Conservation (phyloP, 1,140 invertebrate species). For the Zaprionus nigranus region DNA sequence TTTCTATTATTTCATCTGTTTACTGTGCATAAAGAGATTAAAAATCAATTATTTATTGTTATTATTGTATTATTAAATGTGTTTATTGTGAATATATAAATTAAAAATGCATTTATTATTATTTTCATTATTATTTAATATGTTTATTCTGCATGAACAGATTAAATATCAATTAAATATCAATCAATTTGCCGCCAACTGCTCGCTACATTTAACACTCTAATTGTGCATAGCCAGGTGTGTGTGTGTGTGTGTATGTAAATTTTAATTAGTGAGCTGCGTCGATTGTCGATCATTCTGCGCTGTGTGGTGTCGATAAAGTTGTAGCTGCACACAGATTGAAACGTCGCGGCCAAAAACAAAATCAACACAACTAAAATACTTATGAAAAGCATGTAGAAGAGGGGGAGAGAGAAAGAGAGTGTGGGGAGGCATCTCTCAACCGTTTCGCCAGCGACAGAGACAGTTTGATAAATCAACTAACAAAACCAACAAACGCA, state of each 20-base stretch:
- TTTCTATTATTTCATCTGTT: constrained; percentile 59
- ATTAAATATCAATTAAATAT: constrained; percentile 65
- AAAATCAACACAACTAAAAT: constrained; percentile 79
- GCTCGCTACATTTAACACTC: constrained; percentile 60
- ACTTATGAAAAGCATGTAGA: constrained; percentile 49
- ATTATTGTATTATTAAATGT: constrained; percentile 59
- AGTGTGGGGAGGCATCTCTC: constrained; percentile 21
- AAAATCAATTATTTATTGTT: too few species aligned
- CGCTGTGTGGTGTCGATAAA: constrained; percentile 68
- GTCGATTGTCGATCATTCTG: constrained; percentile 37
- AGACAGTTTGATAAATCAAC: constrained; percentile 65
- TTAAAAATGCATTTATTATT: constrained; percentile 39
- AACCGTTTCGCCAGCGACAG: constrained; percentile 46
- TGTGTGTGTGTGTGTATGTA: constrained; percentile 24
- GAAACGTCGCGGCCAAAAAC: constrained; percentile 77
- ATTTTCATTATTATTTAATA: constrained; percentile 61
- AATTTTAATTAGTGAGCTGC: constrained; percentile 62
- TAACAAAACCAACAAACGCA: constrained; percentile 62
- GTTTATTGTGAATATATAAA: constrained; percentile 46
- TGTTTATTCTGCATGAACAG: not conserved
- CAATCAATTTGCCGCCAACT: constrained; percentile 58
- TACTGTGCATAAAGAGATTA: not conserved
- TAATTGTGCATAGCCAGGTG: constrained; percentile 50
- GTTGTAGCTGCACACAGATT: constrained; percentile 73
- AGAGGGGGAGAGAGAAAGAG: not conserved